Evolutionary conservation across 1,140 invertebrate species (phyloP).

Genomic region (Cydia fagiglandana): DNA sequence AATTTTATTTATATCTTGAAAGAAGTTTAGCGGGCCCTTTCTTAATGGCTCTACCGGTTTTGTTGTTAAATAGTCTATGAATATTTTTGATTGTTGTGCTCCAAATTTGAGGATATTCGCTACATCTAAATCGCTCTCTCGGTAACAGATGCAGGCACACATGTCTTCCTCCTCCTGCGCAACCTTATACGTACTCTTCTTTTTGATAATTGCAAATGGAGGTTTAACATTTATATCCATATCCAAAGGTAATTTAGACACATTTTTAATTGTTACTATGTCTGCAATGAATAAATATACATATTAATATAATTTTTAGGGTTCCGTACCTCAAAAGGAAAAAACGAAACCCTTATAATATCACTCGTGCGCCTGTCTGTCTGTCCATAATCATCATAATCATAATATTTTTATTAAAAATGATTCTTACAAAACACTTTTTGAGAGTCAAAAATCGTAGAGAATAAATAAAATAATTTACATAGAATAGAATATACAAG

Average conservation of each 20-base stretch:
- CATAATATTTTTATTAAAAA: too few species aligned
- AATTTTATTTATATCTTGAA: conserved; percentile 71
- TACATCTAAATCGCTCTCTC: conserved; percentile 61
- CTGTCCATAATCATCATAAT: too few species aligned
- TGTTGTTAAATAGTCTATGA: conserved; percentile 65
- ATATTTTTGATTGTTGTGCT: conserved; percentile 47
- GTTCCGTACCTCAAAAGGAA: too few species aligned
- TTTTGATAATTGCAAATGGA: conserved; percentile 68
- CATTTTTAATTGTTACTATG: conserved; percentile 70
- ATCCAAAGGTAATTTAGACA: conserved; percentile 65
- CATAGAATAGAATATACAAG: too few species aligned
- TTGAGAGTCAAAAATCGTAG: too few species aligned
- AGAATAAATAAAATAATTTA: too few species aligned
- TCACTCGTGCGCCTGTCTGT: too few species aligned
- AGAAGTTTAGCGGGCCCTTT: conserved; percentile 59
- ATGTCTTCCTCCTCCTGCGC: conserved; percentile 52
- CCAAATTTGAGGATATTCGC: conserved; percentile 49
- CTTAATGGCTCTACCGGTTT: conserved; percentile 58
- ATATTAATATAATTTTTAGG: too few species aligned
- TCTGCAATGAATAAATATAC: conserved; percentile 50
- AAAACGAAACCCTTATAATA: too few species aligned
- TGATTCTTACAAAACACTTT: too few species aligned
- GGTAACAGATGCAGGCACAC: conserved; percentile 66
- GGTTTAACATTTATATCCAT: conserved; percentile 64
- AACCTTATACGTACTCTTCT: conserved; percentile 60